Evolutionary conservation across 2,113 vertebrate species (phyloP).

Genomic region (Podarcis raffonei): DNA sequence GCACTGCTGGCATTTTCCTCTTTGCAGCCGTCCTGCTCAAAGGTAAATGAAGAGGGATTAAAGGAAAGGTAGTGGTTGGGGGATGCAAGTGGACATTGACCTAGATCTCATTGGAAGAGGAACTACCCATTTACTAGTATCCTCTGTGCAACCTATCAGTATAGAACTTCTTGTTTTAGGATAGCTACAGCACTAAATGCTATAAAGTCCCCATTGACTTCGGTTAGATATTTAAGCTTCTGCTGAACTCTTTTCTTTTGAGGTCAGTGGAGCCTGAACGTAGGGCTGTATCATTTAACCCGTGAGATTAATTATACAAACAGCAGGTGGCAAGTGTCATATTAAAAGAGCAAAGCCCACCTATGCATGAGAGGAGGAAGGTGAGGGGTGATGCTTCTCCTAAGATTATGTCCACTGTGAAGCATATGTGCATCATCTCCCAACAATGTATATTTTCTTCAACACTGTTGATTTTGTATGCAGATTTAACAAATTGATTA

Average conservation of each 20-base stretch:
- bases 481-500: neutral
- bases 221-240: neutral
- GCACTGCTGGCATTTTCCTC: slow-evolving; percentile 22
- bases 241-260: neutral
- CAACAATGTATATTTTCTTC: neutral
- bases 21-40: neutral
- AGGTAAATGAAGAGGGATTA: neutral
- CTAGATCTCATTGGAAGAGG: too few relatives aligned
- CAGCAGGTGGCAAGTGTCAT: neutral
- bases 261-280: neutral
- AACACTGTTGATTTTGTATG: neutral
- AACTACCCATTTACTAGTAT: too few relatives aligned
- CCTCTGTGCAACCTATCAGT: neutral
- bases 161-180: neutral
- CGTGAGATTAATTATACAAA: neutral
- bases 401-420: neutral
- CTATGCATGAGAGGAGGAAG: neutral
- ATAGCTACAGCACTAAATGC: neutral
- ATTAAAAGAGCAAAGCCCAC: neutral
- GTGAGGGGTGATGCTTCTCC: neutral
- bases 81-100: neutral
- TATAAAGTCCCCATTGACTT: neutral
- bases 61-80: neutral
- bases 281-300: neutral
- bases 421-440: neutral